phyloP scores from a whole-genome alignment of 2,113 vertebrate species.

The Platichthys stellatus region DNA sequence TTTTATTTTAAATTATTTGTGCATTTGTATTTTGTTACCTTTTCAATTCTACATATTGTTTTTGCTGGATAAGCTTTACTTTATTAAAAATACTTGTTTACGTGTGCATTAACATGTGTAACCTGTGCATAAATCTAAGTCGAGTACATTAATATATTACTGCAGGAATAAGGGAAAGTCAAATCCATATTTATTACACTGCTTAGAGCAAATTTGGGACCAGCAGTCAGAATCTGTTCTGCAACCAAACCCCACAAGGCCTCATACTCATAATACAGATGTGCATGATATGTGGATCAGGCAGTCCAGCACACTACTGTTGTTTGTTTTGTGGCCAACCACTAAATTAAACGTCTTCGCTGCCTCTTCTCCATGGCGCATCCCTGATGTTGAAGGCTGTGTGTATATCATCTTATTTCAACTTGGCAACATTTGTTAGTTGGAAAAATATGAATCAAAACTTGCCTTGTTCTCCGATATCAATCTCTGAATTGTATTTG shows the following conservation, averaged over 20 bases:
- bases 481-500: slow-evolving; percentile 34
- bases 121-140: background rate
- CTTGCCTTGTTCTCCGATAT: no score
- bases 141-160: no score
- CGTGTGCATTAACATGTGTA: background rate
- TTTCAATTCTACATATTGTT: background rate
- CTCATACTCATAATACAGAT: background rate
- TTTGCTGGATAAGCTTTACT: background rate
- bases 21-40: background rate
- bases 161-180: no score
- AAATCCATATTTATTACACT: background rate
- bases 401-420: background rate
- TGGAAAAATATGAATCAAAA: background rate
- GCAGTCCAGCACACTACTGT: background rate
- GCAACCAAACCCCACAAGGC: background rate
- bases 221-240: background rate
- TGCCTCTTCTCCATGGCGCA: background rate
- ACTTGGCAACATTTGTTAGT: background rate
- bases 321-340: background rate
- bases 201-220: background rate
- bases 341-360: background rate
- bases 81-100: background rate
- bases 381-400: background rate
- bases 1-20: background rate
- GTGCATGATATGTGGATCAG: background rate